Percentiles rank a stretch among this genome's conserved stretches.
These are phyloP conservation scores for Gymnoscopelus microlampas DNA, from an alignment of 2,797 vertebrate genomes.

Conservation along the genomic window DNA sequence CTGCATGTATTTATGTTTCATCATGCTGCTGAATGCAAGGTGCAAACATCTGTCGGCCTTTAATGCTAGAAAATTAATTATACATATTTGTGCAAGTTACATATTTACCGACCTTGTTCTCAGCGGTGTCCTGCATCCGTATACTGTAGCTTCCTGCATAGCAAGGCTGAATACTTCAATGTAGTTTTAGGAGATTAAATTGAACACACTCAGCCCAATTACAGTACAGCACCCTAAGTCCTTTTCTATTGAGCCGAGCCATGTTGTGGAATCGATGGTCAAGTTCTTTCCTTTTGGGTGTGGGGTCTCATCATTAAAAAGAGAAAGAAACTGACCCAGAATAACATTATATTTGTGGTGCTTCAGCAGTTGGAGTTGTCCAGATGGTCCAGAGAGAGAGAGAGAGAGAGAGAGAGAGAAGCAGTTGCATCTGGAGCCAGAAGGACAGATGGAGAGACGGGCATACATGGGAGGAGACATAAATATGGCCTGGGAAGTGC, in stretches of 20 bases:
- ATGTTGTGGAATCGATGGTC: slow-evolving; percentile 65
- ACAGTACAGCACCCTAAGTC: slow-evolving; percentile 29
- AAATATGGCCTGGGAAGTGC: slow-evolving; percentile 33
- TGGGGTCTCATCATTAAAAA: slow-evolving; percentile 54
- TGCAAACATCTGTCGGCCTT: not conserved
- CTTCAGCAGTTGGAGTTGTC: slow-evolving; percentile 59
- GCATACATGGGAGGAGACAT: slow-evolving; percentile 67
- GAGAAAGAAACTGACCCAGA: slow-evolving; percentile 56
- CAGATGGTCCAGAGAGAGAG: slow-evolving; percentile 67
- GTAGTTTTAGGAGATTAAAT: slow-evolving; percentile 49
- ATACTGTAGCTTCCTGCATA: slow-evolving; percentile 33
- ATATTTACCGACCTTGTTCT: no score
- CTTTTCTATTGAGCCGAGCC: slow-evolving; percentile 63
- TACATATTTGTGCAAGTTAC: no score
- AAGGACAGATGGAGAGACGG: slow-evolving; percentile 76
- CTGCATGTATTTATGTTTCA: no score
- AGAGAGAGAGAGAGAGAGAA: slow-evolving; percentile 50
- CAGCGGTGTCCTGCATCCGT: no score
- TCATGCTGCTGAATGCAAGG: not conserved
- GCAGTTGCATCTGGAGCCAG: slow-evolving; percentile 79
- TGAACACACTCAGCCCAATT: slow-evolving; percentile 26
- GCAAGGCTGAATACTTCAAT: slow-evolving; percentile 39
- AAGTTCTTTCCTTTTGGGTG: slow-evolving; percentile 36
- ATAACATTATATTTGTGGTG: slow-evolving; percentile 71
- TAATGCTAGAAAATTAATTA: not conserved